Conservation (phyloP, 2,888 invertebrate genomes). For the Ornithoptera alexandrae region DNA sequence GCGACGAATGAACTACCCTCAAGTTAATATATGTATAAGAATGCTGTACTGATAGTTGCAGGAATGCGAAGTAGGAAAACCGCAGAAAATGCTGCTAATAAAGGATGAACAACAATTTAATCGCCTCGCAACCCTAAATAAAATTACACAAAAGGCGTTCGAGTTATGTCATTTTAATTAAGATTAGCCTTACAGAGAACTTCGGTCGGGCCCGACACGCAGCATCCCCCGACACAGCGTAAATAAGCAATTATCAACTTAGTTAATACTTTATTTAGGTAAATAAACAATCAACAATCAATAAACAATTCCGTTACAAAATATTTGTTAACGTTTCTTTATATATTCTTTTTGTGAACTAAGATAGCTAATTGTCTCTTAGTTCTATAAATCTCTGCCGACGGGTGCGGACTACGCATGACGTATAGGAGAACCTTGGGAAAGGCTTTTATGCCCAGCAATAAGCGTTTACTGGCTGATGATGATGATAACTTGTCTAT, state of each 20-base stretch:
- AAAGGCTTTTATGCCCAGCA: too few species aligned
- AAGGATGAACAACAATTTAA: constrained; percentile 10
- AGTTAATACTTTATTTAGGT: background rate
- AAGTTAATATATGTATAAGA: background rate
- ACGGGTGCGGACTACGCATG: too few species aligned
- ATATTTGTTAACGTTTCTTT: too few species aligned
- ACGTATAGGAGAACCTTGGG: too few species aligned
- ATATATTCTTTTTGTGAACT: too few species aligned
- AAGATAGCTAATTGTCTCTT: too few species aligned
- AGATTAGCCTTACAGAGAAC: constrained; percentile 26
- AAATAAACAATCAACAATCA: background rate
- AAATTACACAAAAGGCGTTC: constrained; percentile 25
- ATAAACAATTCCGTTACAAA: too few species aligned
- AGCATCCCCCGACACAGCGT: background rate
- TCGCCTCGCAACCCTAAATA: constrained; percentile 13
- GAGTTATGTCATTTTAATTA: constrained; percentile 32
- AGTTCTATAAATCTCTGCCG: too few species aligned
- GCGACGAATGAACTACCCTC: background rate
- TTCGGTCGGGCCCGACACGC: constrained; percentile 27
- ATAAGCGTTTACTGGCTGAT: too few species aligned
- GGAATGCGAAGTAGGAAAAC: constrained; percentile 11
- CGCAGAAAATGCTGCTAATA: constrained; percentile 8
- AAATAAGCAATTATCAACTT: constrained; percentile 22
- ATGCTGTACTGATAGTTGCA: background rate
- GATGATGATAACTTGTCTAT: too few species aligned